phyloP scores from a whole-genome alignment of 1,140 invertebrate species.

The Neodiprion virginianus region DNA sequence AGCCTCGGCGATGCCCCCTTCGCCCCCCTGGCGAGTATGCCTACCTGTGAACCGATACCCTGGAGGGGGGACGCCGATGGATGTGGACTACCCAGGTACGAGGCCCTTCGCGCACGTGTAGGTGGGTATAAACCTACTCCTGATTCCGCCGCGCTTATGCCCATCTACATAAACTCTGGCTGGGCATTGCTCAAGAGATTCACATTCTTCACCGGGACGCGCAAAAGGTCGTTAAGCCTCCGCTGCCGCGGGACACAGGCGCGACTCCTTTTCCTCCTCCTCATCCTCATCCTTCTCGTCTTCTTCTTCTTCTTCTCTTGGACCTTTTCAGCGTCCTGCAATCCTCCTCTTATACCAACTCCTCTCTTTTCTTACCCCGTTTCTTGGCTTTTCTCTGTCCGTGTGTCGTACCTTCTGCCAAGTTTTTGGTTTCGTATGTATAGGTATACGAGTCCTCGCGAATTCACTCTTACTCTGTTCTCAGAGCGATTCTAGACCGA shows the following conservation, averaged over 20 bases:
- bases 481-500: no score
- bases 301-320: neutral
- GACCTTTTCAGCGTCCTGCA: neutral
- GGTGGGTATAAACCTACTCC: neutral
- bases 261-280: neutral
- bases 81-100: neutral
- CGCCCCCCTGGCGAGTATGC: no score
- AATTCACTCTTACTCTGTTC: no score
- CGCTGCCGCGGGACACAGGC: neutral
- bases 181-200: slow-evolving; percentile 22
- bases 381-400: neutral
- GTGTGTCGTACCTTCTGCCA: neutral
- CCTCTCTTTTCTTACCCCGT: neutral
- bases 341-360: no score
- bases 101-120: no score
- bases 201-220: slow-evolving; percentile 21
- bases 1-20: slow-evolving; percentile 15
- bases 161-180: slow-evolving; percentile 36
- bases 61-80: neutral
- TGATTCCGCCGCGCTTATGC: slow-evolving; percentile 25
- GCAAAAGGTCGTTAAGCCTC: slow-evolving; percentile 19
- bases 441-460: no score
- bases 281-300: neutral
- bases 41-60: slow-evolving; percentile 13
- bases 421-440: no score